phyloP scores from a whole-genome alignment of 2,888 invertebrate genomes.

The Zygothrica quintamaculata region DNA sequence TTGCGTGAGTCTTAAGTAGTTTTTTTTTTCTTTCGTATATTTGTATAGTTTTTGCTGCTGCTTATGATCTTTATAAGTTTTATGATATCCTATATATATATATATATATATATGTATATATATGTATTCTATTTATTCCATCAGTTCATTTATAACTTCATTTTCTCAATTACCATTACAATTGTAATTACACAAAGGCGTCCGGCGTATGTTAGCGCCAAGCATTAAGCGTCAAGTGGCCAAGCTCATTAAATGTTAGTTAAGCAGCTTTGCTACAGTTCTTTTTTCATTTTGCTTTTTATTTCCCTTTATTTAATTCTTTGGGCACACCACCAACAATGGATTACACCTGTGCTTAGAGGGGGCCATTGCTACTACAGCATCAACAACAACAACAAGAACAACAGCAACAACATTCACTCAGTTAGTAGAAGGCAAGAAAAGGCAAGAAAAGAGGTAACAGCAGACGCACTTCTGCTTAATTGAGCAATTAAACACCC shows the following conservation, averaged over 20 bases:
- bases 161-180: constrained; percentile 28
- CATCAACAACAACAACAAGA: constrained; percentile 39
- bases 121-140: constrained; percentile 23
- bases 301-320: constrained; percentile 16
- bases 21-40: constrained; percentile 23
- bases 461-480: constrained; percentile 71
- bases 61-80: constrained; percentile 22
- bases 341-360: constrained; percentile 69
- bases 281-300: constrained; percentile 24
- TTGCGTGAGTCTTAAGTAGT: constrained; percentile 45
- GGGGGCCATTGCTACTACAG: constrained; percentile 49
- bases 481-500: constrained; percentile 82
- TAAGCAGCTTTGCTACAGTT: constrained; percentile 70
- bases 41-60: too few species aligned
- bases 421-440: too few species aligned
- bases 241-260: constrained; percentile 63
- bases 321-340: constrained; percentile 19
- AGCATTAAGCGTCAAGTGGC: constrained; percentile 48
- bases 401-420: too few species aligned
- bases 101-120: too few species aligned
- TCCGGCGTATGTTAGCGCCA: constrained; percentile 75
- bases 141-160: constrained; percentile 9
- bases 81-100: too few species aligned
- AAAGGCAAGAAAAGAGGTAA: constrained; percentile 13
- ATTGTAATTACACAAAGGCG: constrained; percentile 45